These are phyloP conservation scores for Anniella stebbinsi DNA, from an alignment of 2,797 vertebrate species.

Conservation along the genomic window DNA sequence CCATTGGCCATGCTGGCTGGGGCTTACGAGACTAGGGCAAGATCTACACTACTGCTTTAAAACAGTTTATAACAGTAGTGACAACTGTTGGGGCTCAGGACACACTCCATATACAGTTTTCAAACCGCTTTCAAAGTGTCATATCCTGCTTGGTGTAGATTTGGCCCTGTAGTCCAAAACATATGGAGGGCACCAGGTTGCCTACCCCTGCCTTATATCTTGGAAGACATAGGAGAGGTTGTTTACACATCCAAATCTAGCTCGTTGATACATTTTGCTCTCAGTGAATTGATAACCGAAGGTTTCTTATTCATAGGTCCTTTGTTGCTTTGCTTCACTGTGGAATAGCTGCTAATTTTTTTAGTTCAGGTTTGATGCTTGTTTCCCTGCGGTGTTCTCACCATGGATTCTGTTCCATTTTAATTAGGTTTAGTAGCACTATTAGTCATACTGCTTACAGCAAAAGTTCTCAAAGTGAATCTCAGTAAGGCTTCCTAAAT, in stretches of 20 bases:
- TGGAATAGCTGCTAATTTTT: slow-evolving; percentile 6
- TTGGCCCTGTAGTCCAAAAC: no score
- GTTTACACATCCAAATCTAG: background rate
- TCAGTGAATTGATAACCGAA: background rate
- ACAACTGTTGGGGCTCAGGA: no score
- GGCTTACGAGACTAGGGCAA: no score
- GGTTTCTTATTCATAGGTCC: background rate
- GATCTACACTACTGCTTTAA: no score
- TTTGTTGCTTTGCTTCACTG: slow-evolving; percentile 10
- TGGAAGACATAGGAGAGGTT: background rate
- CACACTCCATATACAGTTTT: no score
- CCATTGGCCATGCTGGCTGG: no score
- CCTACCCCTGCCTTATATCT: background rate
- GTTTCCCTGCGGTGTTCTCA: background rate
- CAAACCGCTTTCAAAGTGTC: no score
- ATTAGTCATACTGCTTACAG: slow-evolving; percentile 13
- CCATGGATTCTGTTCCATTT: background rate
- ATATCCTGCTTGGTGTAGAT: no score
- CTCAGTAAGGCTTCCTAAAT: background rate
- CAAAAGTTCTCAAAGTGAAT: background rate
- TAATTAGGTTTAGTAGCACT: slow-evolving; percentile 7
- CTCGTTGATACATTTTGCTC: background rate
- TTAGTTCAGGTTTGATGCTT: background rate
- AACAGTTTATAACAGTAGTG: no score
- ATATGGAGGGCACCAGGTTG: no score